phyloP scores from a whole-genome alignment of 2,113 vertebrate species.

The Epinephelus cyanopodus region DNA sequence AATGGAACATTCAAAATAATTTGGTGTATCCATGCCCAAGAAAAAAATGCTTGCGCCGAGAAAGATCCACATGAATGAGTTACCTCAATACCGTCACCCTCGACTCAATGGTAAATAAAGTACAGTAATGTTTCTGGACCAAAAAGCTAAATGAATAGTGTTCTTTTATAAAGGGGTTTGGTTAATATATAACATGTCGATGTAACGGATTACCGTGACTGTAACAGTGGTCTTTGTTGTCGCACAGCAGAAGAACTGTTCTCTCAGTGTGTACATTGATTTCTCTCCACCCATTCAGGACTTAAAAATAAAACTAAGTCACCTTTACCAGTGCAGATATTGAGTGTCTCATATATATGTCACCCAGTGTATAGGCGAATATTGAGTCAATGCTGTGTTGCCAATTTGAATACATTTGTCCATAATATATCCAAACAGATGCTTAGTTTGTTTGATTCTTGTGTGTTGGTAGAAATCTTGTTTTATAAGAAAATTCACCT shows the following conservation, averaged over 20 bases:
- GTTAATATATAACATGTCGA: slow-evolving; percentile 34
- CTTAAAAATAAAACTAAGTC: slow-evolving; percentile 9
- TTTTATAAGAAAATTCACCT: slow-evolving; percentile 12
- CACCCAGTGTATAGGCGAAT: slow-evolving; percentile 32
- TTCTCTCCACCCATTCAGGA: slow-evolving; percentile 22
- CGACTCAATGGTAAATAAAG: slow-evolving; percentile 55
- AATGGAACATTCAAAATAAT: slow-evolving; percentile 24
- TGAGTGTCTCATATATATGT: slow-evolving; percentile 39
- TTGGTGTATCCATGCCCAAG: slow-evolving; percentile 11
- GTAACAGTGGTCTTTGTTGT: slow-evolving; percentile 25
- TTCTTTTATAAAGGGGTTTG: slow-evolving; percentile 40
- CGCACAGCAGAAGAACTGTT: background rate
- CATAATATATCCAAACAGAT: slow-evolving; percentile 35
- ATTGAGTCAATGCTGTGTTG: slow-evolving; percentile 40
- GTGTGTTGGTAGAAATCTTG: slow-evolving; percentile 42
- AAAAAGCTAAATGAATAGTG: slow-evolving; percentile 60
- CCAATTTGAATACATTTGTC: slow-evolving; percentile 48
- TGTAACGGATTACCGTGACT: slow-evolving; percentile 32
- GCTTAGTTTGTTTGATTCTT: slow-evolving; percentile 29
- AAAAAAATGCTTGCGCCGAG: slow-evolving; percentile 27
- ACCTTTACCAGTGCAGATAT: slow-evolving; percentile 7
- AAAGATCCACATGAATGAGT: slow-evolving; percentile 39
- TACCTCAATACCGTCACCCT: slow-evolving; percentile 65
- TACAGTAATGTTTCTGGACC: slow-evolving; percentile 70
- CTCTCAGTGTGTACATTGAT: slow-evolving; percentile 14